Evolutionary conservation across 2,888 invertebrate genomes (phyloP).

Genomic region (Ormyrus rosae): DNA sequence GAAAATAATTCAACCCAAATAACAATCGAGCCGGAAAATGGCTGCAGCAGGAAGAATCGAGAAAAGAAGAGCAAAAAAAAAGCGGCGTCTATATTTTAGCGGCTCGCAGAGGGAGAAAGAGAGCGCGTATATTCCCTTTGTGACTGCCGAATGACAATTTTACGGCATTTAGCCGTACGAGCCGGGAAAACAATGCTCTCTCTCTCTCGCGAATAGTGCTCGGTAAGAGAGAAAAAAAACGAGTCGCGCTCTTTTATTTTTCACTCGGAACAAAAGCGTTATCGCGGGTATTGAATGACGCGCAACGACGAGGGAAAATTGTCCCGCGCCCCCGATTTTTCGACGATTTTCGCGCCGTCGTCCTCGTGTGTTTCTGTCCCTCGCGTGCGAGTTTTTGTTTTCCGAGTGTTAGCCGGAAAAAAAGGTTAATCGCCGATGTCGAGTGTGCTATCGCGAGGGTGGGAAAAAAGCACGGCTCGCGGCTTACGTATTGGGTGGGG

Average conservation of each 20-base stretch:
- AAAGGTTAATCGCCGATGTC: slow-evolving; percentile 41
- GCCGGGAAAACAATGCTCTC: slow-evolving; percentile 41
- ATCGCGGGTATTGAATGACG: slow-evolving; percentile 73
- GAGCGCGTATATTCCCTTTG: slow-evolving; percentile 41
- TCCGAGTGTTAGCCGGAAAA: not conserved
- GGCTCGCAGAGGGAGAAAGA: slow-evolving; percentile 60
- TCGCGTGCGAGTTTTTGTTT: slow-evolving; percentile 4
- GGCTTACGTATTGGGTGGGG: too few relatives aligned
- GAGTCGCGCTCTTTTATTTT: slow-evolving; percentile 58
- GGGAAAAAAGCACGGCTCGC: slow-evolving; percentile 16
- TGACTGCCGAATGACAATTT: slow-evolving; percentile 71
- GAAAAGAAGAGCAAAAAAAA: not conserved
- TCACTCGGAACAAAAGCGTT: slow-evolving; percentile 71
- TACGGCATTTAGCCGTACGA: slow-evolving; percentile 69
- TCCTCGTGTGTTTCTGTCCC: not conserved
- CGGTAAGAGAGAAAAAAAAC: not conserved
- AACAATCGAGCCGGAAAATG: slow-evolving; percentile 70
- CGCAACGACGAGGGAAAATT: slow-evolving; percentile 59
- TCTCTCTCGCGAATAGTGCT: slow-evolving; percentile 60
- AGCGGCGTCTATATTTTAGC: slow-evolving; percentile 53
- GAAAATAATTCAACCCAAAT: slow-evolving; percentile 67
- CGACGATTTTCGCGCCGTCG: slow-evolving; percentile 34
- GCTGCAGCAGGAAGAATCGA: slow-evolving; percentile 53
- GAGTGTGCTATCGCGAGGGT: not conserved
- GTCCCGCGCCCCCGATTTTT: slow-evolving; percentile 51